A percentile compares a stretch with the other conserved stretches of the same genome.
These are phyloP conservation scores for Emydoidea blandingii DNA, from an alignment of 2,797 vertebrate species.

Conservation along the genomic window DNA sequence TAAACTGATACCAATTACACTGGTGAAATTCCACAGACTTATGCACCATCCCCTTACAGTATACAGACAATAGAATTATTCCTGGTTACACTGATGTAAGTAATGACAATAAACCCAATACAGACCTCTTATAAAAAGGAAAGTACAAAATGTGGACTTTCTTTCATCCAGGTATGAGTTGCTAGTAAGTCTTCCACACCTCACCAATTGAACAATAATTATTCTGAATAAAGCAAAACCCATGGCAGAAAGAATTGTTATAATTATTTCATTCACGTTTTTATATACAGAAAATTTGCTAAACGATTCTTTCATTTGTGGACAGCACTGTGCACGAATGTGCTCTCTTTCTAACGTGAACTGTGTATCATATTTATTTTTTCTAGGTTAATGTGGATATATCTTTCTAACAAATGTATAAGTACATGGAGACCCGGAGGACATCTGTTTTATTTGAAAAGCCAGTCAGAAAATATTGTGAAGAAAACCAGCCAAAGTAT, in stretches of 20 bases:
- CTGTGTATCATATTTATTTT: constrained; percentile 8
- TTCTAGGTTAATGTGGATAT: constrained; percentile 71
- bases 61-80: constrained; percentile 49
- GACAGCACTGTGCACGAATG: constrained; percentile 8
- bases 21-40: neutral
- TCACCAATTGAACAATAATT: constrained; percentile 31
- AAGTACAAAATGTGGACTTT: neutral
- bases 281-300: constrained; percentile 28
- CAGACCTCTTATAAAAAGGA: constrained; percentile 13
- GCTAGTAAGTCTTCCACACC: constrained; percentile 5
- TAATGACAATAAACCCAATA: constrained; percentile 34
- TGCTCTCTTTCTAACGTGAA: constrained; percentile 56
- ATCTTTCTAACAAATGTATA: constrained; percentile 70
- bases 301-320: constrained; percentile 56
- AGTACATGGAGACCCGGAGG: constrained; percentile 63
- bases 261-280: constrained; percentile 51
- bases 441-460: constrained; percentile 43
- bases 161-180: neutral
- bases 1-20: constrained; percentile 40
- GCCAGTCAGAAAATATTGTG: constrained; percentile 58
- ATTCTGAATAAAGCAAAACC: constrained; percentile 45
- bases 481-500: constrained; percentile 73
- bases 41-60: constrained; percentile 14
- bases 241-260: constrained; percentile 54
- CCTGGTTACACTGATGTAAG: constrained; percentile 39